Evolutionary conservation across 2,113 vertebrate genomes (phyloP).

Genomic region (Sakesphorus luctuosus): DNA sequence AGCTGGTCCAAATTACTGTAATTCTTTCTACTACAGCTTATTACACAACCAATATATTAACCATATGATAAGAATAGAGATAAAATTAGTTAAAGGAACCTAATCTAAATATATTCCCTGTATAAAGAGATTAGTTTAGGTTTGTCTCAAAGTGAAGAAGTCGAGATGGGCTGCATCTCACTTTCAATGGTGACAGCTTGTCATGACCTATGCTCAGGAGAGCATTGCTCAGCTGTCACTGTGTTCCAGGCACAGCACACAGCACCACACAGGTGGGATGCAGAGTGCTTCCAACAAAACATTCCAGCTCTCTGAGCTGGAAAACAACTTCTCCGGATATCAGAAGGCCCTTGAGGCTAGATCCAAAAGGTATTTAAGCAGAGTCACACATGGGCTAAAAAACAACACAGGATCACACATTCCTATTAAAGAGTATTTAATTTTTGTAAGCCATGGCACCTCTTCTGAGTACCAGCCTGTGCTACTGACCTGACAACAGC

Average conservation of each 20-base stretch:
- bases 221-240: background rate
- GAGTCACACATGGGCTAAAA: background rate
- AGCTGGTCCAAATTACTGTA: background rate
- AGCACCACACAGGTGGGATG: background rate
- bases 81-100: background rate
- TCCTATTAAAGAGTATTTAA: background rate
- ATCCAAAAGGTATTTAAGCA: background rate
- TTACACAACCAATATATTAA: background rate
- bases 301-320: background rate
- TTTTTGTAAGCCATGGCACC: background rate
- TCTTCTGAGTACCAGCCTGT: background rate
- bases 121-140: background rate
- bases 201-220: rapidly evolving
- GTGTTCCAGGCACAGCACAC: background rate
- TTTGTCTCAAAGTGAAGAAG: background rate
- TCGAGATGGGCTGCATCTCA: background rate
- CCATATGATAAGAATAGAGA: background rate
- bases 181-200: background rate
- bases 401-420: background rate
- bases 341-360: background rate
- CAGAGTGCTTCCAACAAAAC: background rate
- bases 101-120: background rate
- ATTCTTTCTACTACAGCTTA: background rate
- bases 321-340: background rate
- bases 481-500: background rate